These are phyloP conservation scores for Drosophila melanica DNA, from an alignment of 1,140 invertebrate species.

Conservation along the genomic window DNA sequence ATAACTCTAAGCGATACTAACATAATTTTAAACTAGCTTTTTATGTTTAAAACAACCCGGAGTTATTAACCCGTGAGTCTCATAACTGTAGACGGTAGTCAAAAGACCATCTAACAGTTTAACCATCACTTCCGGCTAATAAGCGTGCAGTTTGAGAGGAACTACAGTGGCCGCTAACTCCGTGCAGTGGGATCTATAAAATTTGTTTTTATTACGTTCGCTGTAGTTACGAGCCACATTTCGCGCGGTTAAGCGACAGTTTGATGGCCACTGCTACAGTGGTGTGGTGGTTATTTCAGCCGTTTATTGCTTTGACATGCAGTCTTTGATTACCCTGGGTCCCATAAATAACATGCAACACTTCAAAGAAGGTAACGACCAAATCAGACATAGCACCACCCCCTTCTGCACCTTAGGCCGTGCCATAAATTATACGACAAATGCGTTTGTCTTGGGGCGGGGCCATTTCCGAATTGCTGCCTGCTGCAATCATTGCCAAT, in stretches of 20 bases:
- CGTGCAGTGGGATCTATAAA: constrained; percentile 46
- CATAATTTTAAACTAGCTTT: neutral
- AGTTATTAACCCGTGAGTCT: too few species aligned
- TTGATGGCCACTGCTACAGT: constrained; percentile 55
- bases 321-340: constrained; percentile 47
- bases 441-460: constrained; percentile 73
- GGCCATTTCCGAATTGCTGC: constrained; percentile 54
- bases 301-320: constrained; percentile 67
- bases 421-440: constrained; percentile 81
- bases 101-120: constrained; percentile 33
- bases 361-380: constrained; percentile 63
- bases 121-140: constrained; percentile 41
- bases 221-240: constrained; percentile 53
- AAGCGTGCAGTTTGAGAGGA: constrained; percentile 30
- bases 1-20: neutral
- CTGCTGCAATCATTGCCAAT: constrained; percentile 73
- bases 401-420: constrained; percentile 31
- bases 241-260: constrained; percentile 61
- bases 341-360: constrained; percentile 79
- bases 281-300: constrained; percentile 10
- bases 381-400: constrained; percentile 64
- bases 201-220: constrained; percentile 63
- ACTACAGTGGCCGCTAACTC: neutral
- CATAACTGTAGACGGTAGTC: too few species aligned
- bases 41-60: too few species aligned